Percentiles rank a stretch among this genome's conserved stretches.
These are phyloP conservation scores for Heterochromis multidens DNA, from an alignment of 2,113 vertebrate genomes.

Conservation along the genomic window DNA sequence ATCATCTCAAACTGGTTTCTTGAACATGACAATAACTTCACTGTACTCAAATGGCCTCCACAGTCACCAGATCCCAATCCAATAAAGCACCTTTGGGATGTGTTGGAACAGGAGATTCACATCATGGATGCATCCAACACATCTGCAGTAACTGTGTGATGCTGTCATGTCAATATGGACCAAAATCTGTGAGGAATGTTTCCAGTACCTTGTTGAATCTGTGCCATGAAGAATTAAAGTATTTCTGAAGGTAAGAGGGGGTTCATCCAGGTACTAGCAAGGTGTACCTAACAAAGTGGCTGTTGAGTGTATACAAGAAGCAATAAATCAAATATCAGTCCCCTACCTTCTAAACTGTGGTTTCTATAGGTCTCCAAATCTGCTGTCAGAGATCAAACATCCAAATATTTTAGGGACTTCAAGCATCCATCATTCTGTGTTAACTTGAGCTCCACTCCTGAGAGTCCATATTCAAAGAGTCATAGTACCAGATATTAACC, in stretches of 20 bases:
- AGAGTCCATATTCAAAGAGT: neutral
- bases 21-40: too few species aligned
- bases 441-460: too few species aligned
- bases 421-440: too few species aligned
- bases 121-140: too few species aligned
- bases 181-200: neutral
- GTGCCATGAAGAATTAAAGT: rapidly evolving
- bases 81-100: too few species aligned
- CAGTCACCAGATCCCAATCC: too few species aligned
- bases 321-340: neutral
- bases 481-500: neutral
- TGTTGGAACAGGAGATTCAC: neutral
- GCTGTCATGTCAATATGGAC: neutral
- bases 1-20: neutral
- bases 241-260: too few species aligned
- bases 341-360: neutral
- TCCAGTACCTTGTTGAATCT: neutral
- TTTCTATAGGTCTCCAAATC: neutral
- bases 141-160: neutral
- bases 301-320: neutral
- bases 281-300: neutral
- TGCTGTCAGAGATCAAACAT: neutral
- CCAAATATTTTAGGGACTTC: neutral
- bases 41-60: too few species aligned
- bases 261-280: neutral